Evolutionary conservation across 2,113 vertebrate genomes (phyloP), one percentile per base, ranked within the genome.

Genomic region (Eubucco bourcierii): DNA sequence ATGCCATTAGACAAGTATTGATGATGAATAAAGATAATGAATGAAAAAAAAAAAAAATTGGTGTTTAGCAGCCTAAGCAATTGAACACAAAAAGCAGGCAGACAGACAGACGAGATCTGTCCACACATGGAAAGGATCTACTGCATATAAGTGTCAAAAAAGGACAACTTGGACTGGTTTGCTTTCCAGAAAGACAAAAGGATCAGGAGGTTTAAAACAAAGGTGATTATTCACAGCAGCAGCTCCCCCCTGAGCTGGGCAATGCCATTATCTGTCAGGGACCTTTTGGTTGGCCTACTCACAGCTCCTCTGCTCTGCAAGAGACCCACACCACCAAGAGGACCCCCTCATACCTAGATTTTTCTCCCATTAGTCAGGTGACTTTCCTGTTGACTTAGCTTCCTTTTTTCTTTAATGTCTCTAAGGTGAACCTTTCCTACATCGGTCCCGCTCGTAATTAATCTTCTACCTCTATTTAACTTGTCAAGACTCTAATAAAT

Each of bases 401-500:
- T 80, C 85, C 76, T 88, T 93, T 88, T 93, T 84, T 84, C 92
- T 95, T 87, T 61, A 90, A 89, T 33, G 66, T 91, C 91, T 92
- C 80, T 68, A 77, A 92, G 80, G 63, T 34, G 87, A 86, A 94
- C 90, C 85, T 96, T 96, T 88, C 86, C 92, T 91, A 95, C 87
- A 44, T 86, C 91, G 79, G 80, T 79, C 68, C 78, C 89, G 95
- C 94, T 96, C 93, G 95, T 68, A 52, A 93, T 95, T 96, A 95
- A 94, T 93, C 93, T 94, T 94, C 82, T 85, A 70, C 44, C 70
- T 93, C 87, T 95, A 87, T 95, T 95, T 96, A 88, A 94, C 90
- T 94, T 95, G 95, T 96, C 91, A 94, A 72, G 68, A 63, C 67
- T 80, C 71, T 96, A 94, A 94, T 52, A 94, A 94, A 95, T 73